Evolutionary conservation across 2,888 invertebrate genomes (phyloP).

Genomic region (Acleris cristana): DNA sequence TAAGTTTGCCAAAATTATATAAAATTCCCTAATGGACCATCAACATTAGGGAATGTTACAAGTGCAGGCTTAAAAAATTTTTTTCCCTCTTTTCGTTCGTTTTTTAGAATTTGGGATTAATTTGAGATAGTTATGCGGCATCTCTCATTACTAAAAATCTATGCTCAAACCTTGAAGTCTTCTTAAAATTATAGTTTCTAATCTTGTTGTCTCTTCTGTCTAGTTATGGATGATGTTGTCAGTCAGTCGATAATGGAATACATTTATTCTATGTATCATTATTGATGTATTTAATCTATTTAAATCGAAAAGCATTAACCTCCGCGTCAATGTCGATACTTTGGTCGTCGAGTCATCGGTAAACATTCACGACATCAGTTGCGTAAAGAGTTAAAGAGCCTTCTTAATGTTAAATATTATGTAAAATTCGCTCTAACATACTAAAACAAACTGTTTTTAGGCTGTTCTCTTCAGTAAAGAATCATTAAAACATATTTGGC

Average conservation of each 20-base stretch:
- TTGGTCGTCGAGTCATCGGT: slow-evolving; percentile 6
- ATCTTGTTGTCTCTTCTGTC: neutral
- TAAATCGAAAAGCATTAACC: slow-evolving; percentile 13
- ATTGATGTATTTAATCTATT: neutral
- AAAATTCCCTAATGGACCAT: no score
- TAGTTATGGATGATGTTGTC: neutral
- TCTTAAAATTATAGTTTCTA: neutral
- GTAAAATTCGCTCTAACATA: slow-evolving; percentile 8
- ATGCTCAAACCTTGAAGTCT: neutral
- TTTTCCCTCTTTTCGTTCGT: no score
- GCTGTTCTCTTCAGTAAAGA: no score
- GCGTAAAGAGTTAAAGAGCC: slow-evolving; percentile 14
- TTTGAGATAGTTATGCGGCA: no score
- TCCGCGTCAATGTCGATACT: slow-evolving; percentile 20
- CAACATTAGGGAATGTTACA: no score
- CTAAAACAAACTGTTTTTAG: neutral
- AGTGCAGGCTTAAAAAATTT: no score
- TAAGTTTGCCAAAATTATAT: no score
- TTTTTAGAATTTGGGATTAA: no score
- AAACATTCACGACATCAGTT: slow-evolving; percentile 4
- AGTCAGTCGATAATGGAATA: no score
- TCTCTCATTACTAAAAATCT: neutral
- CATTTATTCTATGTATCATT: no score
- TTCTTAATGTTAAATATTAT: slow-evolving; percentile 28
- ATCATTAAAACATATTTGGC: no score